Evolutionary conservation across 1,140 invertebrate species (phyloP).

Genomic region (Ceratina japonica): DNA sequence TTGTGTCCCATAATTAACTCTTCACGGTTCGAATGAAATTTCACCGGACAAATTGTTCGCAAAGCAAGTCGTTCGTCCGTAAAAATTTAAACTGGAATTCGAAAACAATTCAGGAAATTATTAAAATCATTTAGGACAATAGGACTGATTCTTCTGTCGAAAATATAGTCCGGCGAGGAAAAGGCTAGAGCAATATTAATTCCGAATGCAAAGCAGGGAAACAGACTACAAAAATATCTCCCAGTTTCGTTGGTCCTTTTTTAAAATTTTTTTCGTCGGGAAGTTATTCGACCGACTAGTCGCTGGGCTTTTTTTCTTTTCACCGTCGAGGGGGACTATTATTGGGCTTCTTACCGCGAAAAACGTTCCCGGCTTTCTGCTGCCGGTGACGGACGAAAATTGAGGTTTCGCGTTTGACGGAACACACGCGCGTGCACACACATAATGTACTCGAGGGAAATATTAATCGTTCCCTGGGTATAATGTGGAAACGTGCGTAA

Average conservation of each 20-base stretch:
- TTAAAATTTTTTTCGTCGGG: neutral
- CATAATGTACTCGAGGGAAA: neutral
- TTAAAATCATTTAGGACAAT: too few relatives aligned
- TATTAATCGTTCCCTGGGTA: conserved; percentile 4
- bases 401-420: neutral
- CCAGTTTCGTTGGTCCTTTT: neutral
- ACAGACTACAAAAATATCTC: too few relatives aligned
- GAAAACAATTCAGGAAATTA: too few relatives aligned
- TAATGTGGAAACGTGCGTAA: neutral
- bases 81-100: too few relatives aligned
- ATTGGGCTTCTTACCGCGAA: neutral
- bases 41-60: too few relatives aligned
- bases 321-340: neutral
- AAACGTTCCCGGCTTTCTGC: neutral
- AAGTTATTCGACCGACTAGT: neutral
- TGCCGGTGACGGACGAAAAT: conserved; percentile 5
- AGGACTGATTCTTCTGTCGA: neutral
- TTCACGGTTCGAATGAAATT: too few relatives aligned
- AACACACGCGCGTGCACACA: neutral
- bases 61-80: too few relatives aligned
- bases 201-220: neutral
- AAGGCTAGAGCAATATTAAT: neutral
- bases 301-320: neutral
- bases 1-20: neutral
- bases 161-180: neutral